These are phyloP conservation scores for Rhincodon typus DNA, from an alignment of 2,797 vertebrate species.

Conservation along the genomic window DNA sequence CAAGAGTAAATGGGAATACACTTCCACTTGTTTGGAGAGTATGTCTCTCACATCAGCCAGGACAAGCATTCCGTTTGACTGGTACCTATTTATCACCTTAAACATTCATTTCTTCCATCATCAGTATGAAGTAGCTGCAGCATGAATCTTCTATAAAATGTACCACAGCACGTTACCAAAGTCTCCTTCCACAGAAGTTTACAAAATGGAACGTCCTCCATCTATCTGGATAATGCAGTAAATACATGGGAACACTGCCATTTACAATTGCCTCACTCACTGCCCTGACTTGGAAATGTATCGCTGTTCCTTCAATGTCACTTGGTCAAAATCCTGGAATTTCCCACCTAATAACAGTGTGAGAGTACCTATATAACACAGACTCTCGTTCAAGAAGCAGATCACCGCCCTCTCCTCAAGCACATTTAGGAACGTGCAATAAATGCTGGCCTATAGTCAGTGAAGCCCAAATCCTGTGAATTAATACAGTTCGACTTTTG, in stretches of 20 bases:
- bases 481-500: no score
- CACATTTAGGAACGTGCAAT: no score
- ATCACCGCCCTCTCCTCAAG: no score
- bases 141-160: background rate
- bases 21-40: background rate
- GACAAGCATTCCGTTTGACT: background rate
- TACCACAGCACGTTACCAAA: background rate
- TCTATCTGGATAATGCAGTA: background rate
- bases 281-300: background rate
- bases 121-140: background rate
- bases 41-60: background rate
- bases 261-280: background rate
- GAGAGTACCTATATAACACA: background rate
- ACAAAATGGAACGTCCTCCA: background rate
- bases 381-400: background rate
- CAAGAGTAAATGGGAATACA: background rate
- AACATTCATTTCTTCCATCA: background rate
- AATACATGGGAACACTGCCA: background rate
- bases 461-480: background rate
- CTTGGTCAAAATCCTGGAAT: background rate
- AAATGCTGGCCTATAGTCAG: no score
- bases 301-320: background rate
- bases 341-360: background rate
- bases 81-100: background rate
- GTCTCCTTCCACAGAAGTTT: background rate